Evolutionary conservation across 1,140 invertebrate genomes (phyloP).

Genomic region (Zaprionus ornatus): DNA sequence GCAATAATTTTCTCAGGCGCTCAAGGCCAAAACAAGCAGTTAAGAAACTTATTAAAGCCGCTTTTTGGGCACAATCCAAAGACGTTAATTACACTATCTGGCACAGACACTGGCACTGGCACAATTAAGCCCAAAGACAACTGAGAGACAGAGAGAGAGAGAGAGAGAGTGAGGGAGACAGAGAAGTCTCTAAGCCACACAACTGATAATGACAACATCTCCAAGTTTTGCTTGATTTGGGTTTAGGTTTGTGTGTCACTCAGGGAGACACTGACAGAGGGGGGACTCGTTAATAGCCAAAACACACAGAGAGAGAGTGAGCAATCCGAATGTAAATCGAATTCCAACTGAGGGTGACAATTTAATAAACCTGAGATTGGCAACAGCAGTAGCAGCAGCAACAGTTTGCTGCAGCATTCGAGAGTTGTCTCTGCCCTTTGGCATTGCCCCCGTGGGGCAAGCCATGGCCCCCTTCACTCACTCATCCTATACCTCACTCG

Average conservation of each 20-base stretch:
- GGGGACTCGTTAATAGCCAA: constrained; percentile 20
- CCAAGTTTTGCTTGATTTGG: constrained; percentile 31
- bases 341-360: constrained; percentile 60
- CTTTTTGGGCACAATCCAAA: constrained; percentile 66
- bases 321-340: constrained; percentile 53
- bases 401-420: constrained; percentile 34
- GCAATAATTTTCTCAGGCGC: constrained; percentile 53
- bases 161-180: neutral
- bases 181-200: constrained; percentile 33
- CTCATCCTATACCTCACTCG: constrained; percentile 34
- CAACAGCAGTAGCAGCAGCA: constrained; percentile 8
- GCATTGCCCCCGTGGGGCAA: constrained; percentile 34
- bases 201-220: constrained; percentile 50
- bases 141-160: neutral
- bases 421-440: constrained; percentile 64
- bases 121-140: constrained; percentile 48
- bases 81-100: constrained; percentile 57
- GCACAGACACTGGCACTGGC: constrained; percentile 18
- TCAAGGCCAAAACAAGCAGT: constrained; percentile 67
- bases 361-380: constrained; percentile 62
- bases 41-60: constrained; percentile 71
- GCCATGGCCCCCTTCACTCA: constrained; percentile 6
- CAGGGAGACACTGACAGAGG: constrained; percentile 1
- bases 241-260: constrained; percentile 62
- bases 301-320: constrained; percentile 2